Base-by-base conservation (phyloP, 2,113 vertebrate species). In the Carassius carassius region DNA sequence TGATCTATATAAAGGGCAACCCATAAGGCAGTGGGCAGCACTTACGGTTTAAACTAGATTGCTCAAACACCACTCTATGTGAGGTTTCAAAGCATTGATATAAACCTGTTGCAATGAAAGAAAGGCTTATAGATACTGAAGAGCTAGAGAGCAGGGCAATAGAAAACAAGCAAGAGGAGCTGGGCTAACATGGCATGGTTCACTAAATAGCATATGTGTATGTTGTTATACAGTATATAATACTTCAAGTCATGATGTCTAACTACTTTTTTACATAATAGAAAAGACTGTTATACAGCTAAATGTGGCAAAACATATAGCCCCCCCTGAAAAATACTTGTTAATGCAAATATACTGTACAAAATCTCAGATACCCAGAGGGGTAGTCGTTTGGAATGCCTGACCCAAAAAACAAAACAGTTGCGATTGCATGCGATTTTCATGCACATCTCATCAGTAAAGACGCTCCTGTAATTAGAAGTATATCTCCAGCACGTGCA, bases 141-240 rank as follows among this genome's bases (percentile, higher is more conserved):
- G 41, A 25, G 77, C 78, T 84, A 60, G 25, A 81, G 63, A 81
- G 86, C 67, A 74, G 25, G 12, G 63, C 75, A 63, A 67, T 10
- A 62, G 35, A 37, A 44, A 6, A 75, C 63, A 67, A 60, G 60
- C 70, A 78, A 7, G 60, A 78, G 51, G 78, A 87, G 87, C 84
- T 70, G 65, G 79, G 82, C 35, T 74, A 67, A 74, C 23, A 32
- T 10, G 13, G 16, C 21, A 4, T n/a, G 49, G n/a, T 44, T 75
- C 37, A 70, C 63, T 21, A 25, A 25, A 14, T 73, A 23, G 12
- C 41, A 11, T 25, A 14, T 65, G 10, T 65, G 23, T 29, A 58
- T 58, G 56, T 21, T n/a, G 54, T 58, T 7, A 21, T 58, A 58
- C 54, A 58, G 19, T 21, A 58, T 21, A 2, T 8, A 21, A 60